Evolutionary conservation across 2,113 vertebrate genomes (phyloP).

Genomic region (Nothocercus nigrocapillus): DNA sequence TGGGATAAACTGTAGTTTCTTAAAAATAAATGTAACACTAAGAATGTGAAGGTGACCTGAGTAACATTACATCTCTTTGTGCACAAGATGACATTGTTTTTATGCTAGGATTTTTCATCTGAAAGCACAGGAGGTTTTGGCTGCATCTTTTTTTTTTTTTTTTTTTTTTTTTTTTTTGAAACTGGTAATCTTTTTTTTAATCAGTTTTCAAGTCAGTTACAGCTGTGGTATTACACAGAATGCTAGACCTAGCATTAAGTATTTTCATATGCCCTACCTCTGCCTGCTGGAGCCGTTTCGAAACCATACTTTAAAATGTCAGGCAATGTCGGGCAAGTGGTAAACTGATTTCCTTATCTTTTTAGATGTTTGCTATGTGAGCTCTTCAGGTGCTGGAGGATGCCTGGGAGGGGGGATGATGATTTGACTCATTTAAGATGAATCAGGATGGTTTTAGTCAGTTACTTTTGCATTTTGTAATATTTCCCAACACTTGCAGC

Average conservation of each 20-base stretch:
- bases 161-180: background rate
- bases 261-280: background rate
- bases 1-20: background rate
- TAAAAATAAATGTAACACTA: background rate
- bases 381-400: background rate
- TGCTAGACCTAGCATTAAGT: background rate
- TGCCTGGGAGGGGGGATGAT: background rate
- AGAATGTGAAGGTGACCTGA: background rate
- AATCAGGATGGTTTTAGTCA: background rate
- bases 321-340: background rate
- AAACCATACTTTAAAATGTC: background rate
- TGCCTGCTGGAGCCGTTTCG: background rate
- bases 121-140: background rate
- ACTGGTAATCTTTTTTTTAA: background rate
- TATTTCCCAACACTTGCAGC: background rate
- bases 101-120: background rate
- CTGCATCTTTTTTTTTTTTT: background rate
- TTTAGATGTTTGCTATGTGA: background rate
- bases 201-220: background rate
- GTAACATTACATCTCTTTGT: fast-evolving
- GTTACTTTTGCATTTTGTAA: background rate
- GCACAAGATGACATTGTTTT: background rate
- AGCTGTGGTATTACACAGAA: background rate
- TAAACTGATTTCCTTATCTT: background rate
- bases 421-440: background rate